These are phyloP conservation scores for Gibbula magus DNA, from an alignment of 2,888 invertebrate species.

Conservation along the genomic window DNA sequence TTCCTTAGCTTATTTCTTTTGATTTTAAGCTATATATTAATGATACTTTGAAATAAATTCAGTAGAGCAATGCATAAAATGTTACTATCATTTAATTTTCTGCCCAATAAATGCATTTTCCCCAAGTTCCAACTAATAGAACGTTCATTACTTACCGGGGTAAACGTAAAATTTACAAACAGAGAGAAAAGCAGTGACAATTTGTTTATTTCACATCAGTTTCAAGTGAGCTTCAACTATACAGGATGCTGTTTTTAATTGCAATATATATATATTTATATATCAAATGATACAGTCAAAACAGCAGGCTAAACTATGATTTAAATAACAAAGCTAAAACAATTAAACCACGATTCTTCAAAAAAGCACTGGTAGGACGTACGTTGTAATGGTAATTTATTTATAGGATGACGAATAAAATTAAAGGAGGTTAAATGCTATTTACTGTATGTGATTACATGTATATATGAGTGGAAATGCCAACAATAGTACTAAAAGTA, in stretches of 20 bases:
- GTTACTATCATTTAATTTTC: too few species aligned
- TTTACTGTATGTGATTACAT: neutral
- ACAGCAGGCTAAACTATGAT: neutral
- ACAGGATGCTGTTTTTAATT: conserved; percentile 7
- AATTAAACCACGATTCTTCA: neutral
- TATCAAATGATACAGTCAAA: conserved; percentile 15
- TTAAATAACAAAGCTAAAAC: conserved; percentile 15
- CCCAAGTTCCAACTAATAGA: too few species aligned
- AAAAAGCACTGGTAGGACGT: neutral
- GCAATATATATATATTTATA: neutral
- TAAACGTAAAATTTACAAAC: too few species aligned
- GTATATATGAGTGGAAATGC: neutral
- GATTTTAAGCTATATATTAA: too few species aligned
- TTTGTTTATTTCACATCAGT: neutral
- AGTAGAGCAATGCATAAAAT: too few species aligned
- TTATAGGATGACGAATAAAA: neutral
- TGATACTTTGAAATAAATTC: too few species aligned
- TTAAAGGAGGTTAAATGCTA: neutral
- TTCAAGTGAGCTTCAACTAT: neutral
- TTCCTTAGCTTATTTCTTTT: too few species aligned
- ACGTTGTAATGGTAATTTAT: neutral
- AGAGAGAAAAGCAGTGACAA: too few species aligned
- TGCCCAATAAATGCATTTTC: too few species aligned
- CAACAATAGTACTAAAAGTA: conserved; percentile 2
- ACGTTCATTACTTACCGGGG: too few species aligned